Conservation (phyloP, 2,113 vertebrate species). For the Lasiurus cinereus region DNA sequence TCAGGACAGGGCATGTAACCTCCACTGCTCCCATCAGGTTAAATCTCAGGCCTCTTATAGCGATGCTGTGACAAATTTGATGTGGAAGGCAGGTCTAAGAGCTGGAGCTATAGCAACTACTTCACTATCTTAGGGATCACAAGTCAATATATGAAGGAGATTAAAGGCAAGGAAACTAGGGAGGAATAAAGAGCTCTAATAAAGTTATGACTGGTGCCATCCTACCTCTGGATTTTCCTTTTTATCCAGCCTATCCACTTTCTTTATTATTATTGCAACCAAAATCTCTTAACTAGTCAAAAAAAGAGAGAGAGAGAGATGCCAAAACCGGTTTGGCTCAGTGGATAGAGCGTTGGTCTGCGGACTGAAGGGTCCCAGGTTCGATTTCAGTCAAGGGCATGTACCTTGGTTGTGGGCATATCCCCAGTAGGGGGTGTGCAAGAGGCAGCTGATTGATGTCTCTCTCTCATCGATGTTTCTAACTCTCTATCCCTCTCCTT, state of each 20-base stretch:
- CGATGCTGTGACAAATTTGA: neutral
- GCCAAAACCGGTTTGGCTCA: no score
- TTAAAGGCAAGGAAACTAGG: neutral
- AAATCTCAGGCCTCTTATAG: neutral
- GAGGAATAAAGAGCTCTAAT: neutral
- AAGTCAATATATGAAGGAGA: neutral
- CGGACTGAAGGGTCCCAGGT: no score
- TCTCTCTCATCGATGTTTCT: no score
- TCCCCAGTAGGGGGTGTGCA: no score
- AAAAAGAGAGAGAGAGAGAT: no score
- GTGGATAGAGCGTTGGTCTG: no score
- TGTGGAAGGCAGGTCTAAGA: neutral
- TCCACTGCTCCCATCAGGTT: neutral
- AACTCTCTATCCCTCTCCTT: no score
- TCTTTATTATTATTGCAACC: neutral
- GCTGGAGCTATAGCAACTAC: neutral
- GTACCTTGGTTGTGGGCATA: no score
- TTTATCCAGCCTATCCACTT: constrained; percentile 19
- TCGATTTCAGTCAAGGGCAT: no score
- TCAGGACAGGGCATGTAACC: neutral
- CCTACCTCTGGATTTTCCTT: neutral
- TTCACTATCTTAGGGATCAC: neutral
- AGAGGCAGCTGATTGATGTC: no score
- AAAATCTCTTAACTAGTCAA: neutral
- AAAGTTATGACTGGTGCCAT: neutral